A percentile compares a stretch with the other conserved stretches of the same genome.
Conservation (phyloP, 2,888 invertebrate genomes). For the Endomychus coccineus region DNA sequence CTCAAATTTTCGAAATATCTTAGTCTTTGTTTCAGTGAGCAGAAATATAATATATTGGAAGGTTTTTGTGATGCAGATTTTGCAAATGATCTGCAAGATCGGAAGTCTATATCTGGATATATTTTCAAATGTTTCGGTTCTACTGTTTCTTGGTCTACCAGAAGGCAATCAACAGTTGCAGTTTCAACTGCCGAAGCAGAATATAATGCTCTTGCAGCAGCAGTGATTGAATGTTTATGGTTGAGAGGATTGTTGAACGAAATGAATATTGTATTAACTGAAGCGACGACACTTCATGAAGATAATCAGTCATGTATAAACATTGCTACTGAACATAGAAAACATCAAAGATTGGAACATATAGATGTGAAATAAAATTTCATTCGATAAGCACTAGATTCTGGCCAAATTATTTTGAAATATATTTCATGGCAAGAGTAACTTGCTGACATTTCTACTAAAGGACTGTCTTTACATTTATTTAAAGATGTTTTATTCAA, state of each 20-base stretch:
- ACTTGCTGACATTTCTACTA: no score
- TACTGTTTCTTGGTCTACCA: neutral
- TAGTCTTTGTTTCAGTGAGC: no score
- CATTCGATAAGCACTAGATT: no score
- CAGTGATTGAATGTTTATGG: neutral
- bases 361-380: no score
- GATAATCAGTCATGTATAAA: neutral
- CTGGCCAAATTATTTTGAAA: no score
- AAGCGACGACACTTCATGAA: neutral
- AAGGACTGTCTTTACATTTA: no score
- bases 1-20: no score
- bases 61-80: neutral
- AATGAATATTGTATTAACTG: neutral
- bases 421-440: no score
- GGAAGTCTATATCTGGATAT: neutral
- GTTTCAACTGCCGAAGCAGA: neutral
- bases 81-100: neutral
- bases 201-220: neutral
- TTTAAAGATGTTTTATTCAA: no score
- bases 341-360: no score
- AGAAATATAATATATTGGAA: no score
- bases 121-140: neutral
- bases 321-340: conserved; percentile 1
- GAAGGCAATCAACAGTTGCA: neutral
- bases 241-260: neutral